Base-by-base conservation (phyloP, 2,888 invertebrate species). In the Agrotis puta region DNA sequence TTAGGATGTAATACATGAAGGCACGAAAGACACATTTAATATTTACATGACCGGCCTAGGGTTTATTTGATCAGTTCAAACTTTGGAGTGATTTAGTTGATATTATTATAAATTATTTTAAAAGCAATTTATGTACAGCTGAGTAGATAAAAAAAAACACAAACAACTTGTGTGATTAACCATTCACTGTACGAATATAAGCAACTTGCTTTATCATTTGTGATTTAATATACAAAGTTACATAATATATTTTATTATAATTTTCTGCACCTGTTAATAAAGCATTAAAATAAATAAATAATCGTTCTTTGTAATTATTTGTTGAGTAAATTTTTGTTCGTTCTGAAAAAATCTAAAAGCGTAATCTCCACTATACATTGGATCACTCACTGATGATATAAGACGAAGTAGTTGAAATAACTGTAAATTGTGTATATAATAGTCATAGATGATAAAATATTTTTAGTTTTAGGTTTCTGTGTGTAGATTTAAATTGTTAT, bases 391-490 rank as follows among this genome's bases (percentile, higher is more conserved):
- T 70, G 80, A 76, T 79, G 80, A 76, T 79, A 73, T 78, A 82
- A 88, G 85, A 87, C 74, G 81, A 81, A 81, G 82, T 87, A 85
- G 86, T 89, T 88, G 87, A 85, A 89, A 88, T 88, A 89, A 89
- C 80, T 94, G 94, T 95, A 95, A 90, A 94, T 93, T 94, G 88
- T 95, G 95, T 95, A 95, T 92, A 95, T 94, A 94, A 89, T 94
- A 94, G 93, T 88, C 81, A 89, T 94, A 95, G 92, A 88, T 66
- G 67, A 77, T 88, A 89, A 88, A 89, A 87, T 88, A 89, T 87
- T 88, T 39, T 90, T 89, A 94, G 92, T 75, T 87, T 81, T 93
- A 93, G 91, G 81, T 84, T 85, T 88, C 84, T 85, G 91, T 91
- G 92, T 93, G 92, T 94, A 93, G 92, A 71, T 81, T 85, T 82